phyloP scores from a whole-genome alignment of 2,113 vertebrate species.

The Apistogramma diplotaenia region DNA sequence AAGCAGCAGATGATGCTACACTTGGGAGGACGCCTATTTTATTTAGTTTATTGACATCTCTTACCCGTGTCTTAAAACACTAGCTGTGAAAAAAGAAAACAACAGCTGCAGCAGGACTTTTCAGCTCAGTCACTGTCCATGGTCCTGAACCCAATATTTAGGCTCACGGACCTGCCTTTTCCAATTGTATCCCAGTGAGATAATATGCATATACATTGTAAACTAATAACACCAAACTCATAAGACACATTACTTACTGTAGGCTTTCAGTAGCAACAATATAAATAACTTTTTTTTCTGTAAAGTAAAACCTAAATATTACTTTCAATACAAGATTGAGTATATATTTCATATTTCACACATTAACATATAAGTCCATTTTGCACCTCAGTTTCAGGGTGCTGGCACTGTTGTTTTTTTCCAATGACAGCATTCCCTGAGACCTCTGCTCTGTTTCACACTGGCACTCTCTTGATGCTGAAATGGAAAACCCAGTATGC shows the following conservation, averaged over 20 bases:
- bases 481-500: constrained; percentile 5
- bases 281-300: neutral
- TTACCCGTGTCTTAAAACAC: neutral
- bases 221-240: neutral
- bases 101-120: neutral
- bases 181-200: neutral
- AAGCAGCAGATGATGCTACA: neutral
- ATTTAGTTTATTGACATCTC: neutral
- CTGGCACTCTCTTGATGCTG: neutral
- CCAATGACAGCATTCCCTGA: neutral
- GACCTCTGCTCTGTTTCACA: neutral
- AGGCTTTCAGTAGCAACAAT: neutral
- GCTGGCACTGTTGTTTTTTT: neutral
- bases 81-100: neutral
- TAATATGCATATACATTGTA: neutral
- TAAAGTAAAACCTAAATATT: neutral
- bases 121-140: constrained; percentile 23
- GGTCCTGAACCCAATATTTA: constrained; percentile 16
- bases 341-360: neutral
- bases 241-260: neutral
- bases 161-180: neutral
- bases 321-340: neutral
- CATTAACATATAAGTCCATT: neutral
- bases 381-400: neutral
- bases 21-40: neutral